These are phyloP conservation scores for Capitulum mitella DNA, from an alignment of 2,888 invertebrate genomes.

Conservation along the genomic window DNA sequence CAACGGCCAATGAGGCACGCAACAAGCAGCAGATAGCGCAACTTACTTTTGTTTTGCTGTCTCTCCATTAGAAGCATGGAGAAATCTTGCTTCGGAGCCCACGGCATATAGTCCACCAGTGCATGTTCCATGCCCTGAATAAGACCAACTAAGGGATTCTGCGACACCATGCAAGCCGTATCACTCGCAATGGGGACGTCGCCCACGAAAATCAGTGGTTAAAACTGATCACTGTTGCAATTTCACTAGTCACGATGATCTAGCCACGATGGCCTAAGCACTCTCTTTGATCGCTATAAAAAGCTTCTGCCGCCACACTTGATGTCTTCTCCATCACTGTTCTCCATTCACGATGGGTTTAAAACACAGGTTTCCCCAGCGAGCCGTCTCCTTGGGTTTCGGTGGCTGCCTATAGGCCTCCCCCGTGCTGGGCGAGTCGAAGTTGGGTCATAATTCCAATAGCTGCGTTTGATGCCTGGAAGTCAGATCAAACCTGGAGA, in stretches of 20 bases:
- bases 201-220: not conserved
- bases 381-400: not conserved
- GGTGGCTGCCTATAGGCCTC: not conserved
- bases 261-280: not conserved
- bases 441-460: not conserved
- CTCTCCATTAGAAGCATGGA: slow-evolving; percentile 15
- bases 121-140: slow-evolving; percentile 16
- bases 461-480: not conserved
- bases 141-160: not conserved
- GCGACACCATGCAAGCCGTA: slow-evolving; percentile 7
- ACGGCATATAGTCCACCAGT: not conserved
- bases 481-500: not conserved
- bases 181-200: not conserved
- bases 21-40: too few species aligned
- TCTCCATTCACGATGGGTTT: not conserved
- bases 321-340: not conserved
- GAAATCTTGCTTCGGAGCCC: slow-evolving; percentile 17
- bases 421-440: slow-evolving; percentile 16
- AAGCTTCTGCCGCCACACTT: not conserved
- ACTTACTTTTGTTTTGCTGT: not conserved
- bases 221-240: not conserved
- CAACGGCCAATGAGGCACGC: too few species aligned
- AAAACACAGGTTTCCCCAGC: not conserved
- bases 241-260: not conserved
- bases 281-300: not conserved